Conservation (phyloP, 2,113 vertebrate species). For the Gopherus flavomarginatus region DNA sequence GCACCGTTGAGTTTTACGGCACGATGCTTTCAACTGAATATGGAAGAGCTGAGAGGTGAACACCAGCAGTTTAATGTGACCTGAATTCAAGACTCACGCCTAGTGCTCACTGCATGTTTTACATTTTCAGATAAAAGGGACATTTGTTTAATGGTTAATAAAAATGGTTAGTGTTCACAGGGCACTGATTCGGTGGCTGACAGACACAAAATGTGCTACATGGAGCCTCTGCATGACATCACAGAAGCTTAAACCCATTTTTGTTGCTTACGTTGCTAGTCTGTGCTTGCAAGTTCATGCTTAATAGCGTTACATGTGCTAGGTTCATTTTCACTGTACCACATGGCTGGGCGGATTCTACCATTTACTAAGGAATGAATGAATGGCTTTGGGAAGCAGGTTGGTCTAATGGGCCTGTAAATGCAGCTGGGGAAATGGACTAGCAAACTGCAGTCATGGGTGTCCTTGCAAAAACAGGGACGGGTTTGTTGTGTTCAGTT, state of each 20-base stretch:
- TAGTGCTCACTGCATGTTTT: constrained; percentile 42
- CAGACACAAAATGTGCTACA: constrained; percentile 43
- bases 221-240: constrained; percentile 39
- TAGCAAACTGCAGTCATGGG: background rate
- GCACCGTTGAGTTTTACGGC: background rate
- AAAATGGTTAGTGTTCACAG: constrained; percentile 66
- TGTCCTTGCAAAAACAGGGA: background rate
- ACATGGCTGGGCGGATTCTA: background rate
- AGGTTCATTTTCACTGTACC: background rate
- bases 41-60: background rate
- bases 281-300: constrained; percentile 70
- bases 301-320: constrained; percentile 63
- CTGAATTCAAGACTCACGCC: constrained; percentile 29
- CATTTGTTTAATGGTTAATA: constrained; percentile 72
- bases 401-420: background rate
- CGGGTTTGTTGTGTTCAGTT: background rate
- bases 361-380: background rate
- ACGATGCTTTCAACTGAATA: background rate
- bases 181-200: constrained; percentile 36
- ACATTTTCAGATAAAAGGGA: constrained; percentile 70
- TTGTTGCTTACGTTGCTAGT: constrained; percentile 17
- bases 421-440: background rate
- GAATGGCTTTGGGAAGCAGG: constrained; percentile 12
- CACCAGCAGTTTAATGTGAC: constrained; percentile 31
- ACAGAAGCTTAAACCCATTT: constrained; percentile 47